These are phyloP conservation scores for Hybognathus amarus DNA, from an alignment of 2,797 vertebrate genomes.

Conservation along the genomic window DNA sequence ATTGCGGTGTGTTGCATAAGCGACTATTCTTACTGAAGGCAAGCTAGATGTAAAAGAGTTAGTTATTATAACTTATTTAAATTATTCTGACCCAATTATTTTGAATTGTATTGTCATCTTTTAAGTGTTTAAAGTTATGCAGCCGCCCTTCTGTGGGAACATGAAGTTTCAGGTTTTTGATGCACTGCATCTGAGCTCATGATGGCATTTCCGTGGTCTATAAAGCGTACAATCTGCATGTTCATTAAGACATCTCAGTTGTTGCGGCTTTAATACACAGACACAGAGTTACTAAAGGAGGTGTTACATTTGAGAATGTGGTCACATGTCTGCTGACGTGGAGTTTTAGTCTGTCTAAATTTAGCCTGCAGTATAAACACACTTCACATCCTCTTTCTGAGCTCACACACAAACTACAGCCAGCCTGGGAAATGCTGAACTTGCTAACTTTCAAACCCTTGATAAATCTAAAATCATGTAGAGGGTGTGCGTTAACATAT, in stretches of 20 bases:
- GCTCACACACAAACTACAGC: conserved; percentile 4
- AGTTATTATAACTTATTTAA: background rate
- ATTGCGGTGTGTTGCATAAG: conserved; percentile 57
- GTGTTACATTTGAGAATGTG: conserved; percentile 54
- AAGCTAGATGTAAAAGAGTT: background rate
- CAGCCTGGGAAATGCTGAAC: background rate
- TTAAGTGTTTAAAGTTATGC: background rate
- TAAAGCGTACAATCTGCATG: background rate
- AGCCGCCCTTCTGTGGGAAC: background rate
- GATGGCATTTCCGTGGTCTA: background rate
- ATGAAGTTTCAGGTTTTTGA: background rate
- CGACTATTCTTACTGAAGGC: background rate
- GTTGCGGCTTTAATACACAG: background rate
- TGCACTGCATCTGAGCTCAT: background rate
- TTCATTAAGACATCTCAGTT: background rate
- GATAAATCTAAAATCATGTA: background rate
- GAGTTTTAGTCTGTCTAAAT: conserved; percentile 80
- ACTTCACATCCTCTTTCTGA: conserved; percentile 35
- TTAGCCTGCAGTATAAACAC: conserved; percentile 76
- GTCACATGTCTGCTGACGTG: conserved; percentile 72
- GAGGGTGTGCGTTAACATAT: background rate
- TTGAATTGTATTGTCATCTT: background rate
- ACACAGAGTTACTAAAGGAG: conserved; percentile 9
- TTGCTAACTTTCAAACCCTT: background rate
- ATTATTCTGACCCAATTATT: background rate